Conservation (phyloP, 2,888 invertebrate species). For the Atethmia centrago region DNA sequence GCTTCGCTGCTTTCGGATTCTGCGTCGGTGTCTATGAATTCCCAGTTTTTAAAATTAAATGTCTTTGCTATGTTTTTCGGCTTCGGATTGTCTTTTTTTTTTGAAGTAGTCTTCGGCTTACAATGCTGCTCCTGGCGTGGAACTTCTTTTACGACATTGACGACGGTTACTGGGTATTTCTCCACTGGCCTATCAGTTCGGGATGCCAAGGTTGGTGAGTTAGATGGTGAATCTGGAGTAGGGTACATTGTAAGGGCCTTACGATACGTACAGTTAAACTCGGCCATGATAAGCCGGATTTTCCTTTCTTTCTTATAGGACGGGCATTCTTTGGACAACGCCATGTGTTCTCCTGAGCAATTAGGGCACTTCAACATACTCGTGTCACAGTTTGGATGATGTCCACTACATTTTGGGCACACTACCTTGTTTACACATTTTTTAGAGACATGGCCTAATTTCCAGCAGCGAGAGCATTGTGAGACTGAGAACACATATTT, state of each 20-base stretch:
- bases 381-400: constrained; percentile 5
- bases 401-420: constrained; percentile 6
- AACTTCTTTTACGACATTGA: not conserved
- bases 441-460: not conserved
- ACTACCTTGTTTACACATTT: not conserved
- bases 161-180: not conserved
- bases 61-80: not conserved
- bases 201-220: not conserved
- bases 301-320: constrained; percentile 4
- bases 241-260: constrained; percentile 15
- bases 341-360: constrained; percentile 10
- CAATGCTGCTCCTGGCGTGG: not conserved
- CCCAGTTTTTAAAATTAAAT: not conserved
- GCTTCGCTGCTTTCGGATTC: not conserved
- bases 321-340: not conserved
- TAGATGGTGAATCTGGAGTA: not conserved
- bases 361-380: constrained; percentile 6
- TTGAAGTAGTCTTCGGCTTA: not conserved
- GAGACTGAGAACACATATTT: not conserved
- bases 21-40: not conserved
- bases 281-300: not conserved
- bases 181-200: not conserved
- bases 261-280: constrained; percentile 15
- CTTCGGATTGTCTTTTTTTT: not conserved
- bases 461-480: not conserved